A percentile compares a stretch with the other conserved stretches of the same genome.
Conservation (phyloP, 2,797 vertebrate species). For the Tympanoctomys barrerae region DNA sequence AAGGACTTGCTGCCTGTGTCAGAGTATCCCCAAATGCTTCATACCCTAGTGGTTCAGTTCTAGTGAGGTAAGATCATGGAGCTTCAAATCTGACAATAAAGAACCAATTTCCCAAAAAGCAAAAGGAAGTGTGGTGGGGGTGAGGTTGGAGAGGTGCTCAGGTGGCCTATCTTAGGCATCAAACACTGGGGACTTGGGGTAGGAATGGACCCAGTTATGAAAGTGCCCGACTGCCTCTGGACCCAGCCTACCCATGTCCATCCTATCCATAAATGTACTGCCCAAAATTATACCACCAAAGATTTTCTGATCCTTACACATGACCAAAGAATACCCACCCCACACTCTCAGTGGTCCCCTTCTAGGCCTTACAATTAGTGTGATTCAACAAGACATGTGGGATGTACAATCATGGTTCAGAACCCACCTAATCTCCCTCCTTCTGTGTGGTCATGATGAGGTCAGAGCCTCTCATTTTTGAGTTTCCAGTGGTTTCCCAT, state of each 20-base stretch:
- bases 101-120: background rate
- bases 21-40: background rate
- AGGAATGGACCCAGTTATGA: background rate
- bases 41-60: background rate
- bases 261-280: background rate
- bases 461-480: background rate
- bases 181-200: background rate
- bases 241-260: background rate
- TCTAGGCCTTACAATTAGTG: background rate
- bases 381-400: background rate
- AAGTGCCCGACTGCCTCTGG: background rate
- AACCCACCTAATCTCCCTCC: background rate
- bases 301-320: background rate
- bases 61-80: background rate
- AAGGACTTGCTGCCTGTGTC: background rate
- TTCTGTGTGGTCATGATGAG: background rate
- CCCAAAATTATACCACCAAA: background rate
- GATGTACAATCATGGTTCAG: background rate
- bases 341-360: background rate
- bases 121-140: background rate
- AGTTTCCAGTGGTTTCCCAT: background rate
- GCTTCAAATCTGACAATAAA: background rate
- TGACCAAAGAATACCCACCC: background rate
- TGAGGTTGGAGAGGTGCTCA: background rate
- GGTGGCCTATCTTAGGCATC: background rate